Evolutionary conservation across 2,113 vertebrate genomes (phyloP).

Genomic region (Jaculus jaculus): DNA sequence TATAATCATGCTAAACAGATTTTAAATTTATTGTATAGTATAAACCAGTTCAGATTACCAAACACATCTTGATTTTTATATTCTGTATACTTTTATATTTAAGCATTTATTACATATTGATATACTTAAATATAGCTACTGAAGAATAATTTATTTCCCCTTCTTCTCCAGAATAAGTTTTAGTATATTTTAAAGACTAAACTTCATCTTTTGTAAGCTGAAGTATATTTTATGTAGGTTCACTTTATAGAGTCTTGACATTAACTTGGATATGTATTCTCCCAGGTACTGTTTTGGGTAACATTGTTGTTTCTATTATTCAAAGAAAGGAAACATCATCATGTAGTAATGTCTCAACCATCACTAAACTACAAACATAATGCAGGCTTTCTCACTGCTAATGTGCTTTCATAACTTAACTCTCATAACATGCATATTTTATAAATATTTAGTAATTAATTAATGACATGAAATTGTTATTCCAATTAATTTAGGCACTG

Average conservation of each 20-base stretch:
- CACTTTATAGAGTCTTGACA: background rate
- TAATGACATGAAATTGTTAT: slow-evolving; percentile 4
- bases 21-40: background rate
- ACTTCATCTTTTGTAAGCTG: background rate
- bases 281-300: background rate
- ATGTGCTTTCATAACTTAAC: background rate
- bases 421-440: background rate
- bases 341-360: background rate
- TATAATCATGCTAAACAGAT: background rate
- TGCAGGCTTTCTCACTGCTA: background rate
- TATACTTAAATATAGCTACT: background rate
- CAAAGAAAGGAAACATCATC: slow-evolving; percentile 8
- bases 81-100: background rate
- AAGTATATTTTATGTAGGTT: background rate
- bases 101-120: background rate
- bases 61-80: background rate
- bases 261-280: background rate
- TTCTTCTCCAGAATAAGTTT: background rate
- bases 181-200: background rate
- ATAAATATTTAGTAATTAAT: slow-evolving; percentile 32
- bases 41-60: background rate
- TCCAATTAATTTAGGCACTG: slow-evolving; percentile 26
- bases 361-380: background rate
- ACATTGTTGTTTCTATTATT: background rate
- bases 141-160: background rate